Evolutionary conservation across 2,888 invertebrate species (phyloP), one percentile per base, ranked within the genome.

Genomic region (Merodon equestris): DNA sequence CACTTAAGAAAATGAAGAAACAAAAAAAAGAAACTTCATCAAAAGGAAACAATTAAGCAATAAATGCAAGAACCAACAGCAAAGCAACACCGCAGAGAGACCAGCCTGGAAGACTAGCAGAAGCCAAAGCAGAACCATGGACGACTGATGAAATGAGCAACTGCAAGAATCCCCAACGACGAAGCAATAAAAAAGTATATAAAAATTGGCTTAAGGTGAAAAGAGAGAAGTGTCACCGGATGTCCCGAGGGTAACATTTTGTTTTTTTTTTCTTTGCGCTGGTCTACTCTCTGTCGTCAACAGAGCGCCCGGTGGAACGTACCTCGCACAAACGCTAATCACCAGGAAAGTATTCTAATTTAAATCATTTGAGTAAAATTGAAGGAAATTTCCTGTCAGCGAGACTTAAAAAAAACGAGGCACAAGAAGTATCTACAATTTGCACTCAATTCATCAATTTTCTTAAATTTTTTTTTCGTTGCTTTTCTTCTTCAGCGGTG

Each of bases 1-100:
- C 27, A 27, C 27, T 27, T 27, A 27, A 27, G 27, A 27, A 27
- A 27, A 27, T 27, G 27, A 2, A 27, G 3, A 27, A 60, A 18
- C 18, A 19, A 10, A 9, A 18, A 17, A 17, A 51, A 38, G 19
- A 47, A 48, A 57, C 14, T 40, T n/a, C 48, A 61, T 19, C 42
- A 10, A 54, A 67, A 54, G 73, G 73, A 74, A 74, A 60, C 60
- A 74, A 67, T 74, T 67, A 74, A 60, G 67, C 44, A 60, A 61
- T 61, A 54, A 67, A 27, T 47, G 42, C 60, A 74, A 74, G 60
- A 67, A 7, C 27, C 27, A 27, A 7, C 2, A 27, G 27, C 27
- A 27, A 7, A 7, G 27, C 27, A 27, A 7, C 27, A 27, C 27
- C 27, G 27, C 2, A 27, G 60, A 74, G 48, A 27, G 17, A 48